Evolutionary conservation across 2,797 vertebrate species (phyloP), one percentile per base, ranked within the genome.

Genomic region (Manis pentadactyla): DNA sequence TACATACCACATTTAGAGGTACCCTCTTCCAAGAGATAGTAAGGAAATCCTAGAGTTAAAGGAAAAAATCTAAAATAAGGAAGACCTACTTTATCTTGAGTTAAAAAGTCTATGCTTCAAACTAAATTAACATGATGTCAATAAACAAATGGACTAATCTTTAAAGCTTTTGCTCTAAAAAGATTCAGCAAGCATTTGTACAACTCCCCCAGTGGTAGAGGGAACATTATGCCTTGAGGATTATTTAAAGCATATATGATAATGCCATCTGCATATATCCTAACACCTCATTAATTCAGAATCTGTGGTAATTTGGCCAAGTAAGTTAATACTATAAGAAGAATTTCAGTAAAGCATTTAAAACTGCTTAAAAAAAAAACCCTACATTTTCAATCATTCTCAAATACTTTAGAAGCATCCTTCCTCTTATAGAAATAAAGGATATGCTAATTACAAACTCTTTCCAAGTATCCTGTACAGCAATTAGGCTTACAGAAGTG

Each of bases 221-320:
- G 39, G 34, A 94, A 63, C 21, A 88, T 8, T 63, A 53, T 79
- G 49, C 73, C 63, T 96, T 85, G n/a, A 94, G 90, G 68, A 94
- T 94, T 93, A 95, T 90, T 90, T 77, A 94, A 97, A 96, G 49
- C 42, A 78, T 89, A 87, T 74, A 63, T 59, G 37, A 95, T 75
- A 77, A 17, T 68, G 1, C 15, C 57, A 96, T 90, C 81, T 95
- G 42, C 83, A 75, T 93, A 53, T 59, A 31, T n/a, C 83, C 2
- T 42, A 87, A 94, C 89, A 93, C 37, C 17, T 97, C 88, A 96
- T 95, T 91, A 97, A 89, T 95, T 96, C 87, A 91, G 42, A 95
- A 93, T 95, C 55, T 53, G 13, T 73, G 61, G 73, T 94, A 74
- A 96, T 96, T 94, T 96, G 31, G 49, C 61, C 66, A 95, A 94